These are phyloP conservation scores for Colaptes auratus DNA, from an alignment of 2,113 vertebrate genomes.

Conservation along the genomic window DNA sequence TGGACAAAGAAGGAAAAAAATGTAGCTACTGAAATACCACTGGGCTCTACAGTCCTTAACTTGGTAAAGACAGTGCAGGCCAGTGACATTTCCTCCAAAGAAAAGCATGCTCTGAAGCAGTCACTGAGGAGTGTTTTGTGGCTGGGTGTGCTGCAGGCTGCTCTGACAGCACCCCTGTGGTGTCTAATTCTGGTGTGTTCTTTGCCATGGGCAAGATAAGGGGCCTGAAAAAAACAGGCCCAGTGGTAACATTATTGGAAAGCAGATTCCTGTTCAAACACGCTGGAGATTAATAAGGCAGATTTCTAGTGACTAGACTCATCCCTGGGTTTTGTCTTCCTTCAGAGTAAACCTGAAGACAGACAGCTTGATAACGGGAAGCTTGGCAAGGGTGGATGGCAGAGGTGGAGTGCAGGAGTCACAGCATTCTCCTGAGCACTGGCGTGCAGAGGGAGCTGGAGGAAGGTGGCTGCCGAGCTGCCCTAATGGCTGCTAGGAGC, in stretches of 20 bases:
- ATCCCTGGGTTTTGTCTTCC: conserved; percentile 49
- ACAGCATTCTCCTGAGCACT: conserved; percentile 15
- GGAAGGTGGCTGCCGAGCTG: background rate
- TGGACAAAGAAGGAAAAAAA: background rate
- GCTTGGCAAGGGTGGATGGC: conserved; percentile 11
- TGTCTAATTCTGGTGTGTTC: conserved; percentile 24
- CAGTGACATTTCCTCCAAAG: background rate
- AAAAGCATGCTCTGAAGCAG: background rate
- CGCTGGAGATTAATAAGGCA: conserved; percentile 28
- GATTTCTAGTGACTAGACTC: conserved; percentile 51
- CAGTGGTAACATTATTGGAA: conserved; percentile 60
- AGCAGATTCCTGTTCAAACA: conserved; percentile 66
- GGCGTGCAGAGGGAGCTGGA: background rate
- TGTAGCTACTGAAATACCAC: background rate
- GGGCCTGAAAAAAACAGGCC: background rate
- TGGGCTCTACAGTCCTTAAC: background rate
- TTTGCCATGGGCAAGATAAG: background rate
- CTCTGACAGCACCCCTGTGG: background rate
- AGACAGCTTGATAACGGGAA: conserved; percentile 42
- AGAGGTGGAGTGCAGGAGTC: conserved; percentile 27
- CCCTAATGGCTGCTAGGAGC: background rate
- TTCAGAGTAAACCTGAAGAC: background rate
- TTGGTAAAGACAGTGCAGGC: background rate
- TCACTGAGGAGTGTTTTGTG: background rate
- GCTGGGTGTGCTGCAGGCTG: background rate